phyloP scores from a whole-genome alignment of 2,797 vertebrate species.

The Characodon lateralis region DNA sequence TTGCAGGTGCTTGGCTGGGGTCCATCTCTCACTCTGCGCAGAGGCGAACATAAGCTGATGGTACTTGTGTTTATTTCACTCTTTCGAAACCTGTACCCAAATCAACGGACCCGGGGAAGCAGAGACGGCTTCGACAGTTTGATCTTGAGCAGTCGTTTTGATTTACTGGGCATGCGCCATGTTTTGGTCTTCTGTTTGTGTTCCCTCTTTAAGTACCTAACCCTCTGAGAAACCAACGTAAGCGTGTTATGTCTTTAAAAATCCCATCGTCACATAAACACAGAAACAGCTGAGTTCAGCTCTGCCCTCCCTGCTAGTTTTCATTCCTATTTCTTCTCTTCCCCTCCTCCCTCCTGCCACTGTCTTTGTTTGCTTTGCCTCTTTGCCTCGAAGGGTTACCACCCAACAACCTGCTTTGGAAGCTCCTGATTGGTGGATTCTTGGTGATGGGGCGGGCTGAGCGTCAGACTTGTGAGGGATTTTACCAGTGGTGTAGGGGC shows the following conservation, averaged over 20 bases:
- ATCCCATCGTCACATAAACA: conserved; percentile 26
- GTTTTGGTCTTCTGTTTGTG: background rate
- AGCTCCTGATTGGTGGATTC: conserved; percentile 71
- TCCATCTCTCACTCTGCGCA: too few species aligned
- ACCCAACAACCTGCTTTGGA: conserved; percentile 67
- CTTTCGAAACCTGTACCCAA: too few species aligned
- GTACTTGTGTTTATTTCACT: too few species aligned
- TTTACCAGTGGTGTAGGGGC: conserved; percentile 65
- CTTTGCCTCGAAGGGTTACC: conserved; percentile 68
- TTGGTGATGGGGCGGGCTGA: conserved; percentile 53
- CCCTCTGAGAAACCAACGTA: background rate
- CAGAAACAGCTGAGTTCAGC: conserved; percentile 63
- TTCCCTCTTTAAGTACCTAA: background rate
- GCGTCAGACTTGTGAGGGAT: conserved; percentile 53
- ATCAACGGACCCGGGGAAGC: too few species aligned
- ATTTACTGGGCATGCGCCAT: background rate
- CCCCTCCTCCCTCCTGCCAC: conserved; percentile 41
- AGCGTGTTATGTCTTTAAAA: conserved; percentile 35
- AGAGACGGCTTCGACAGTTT: too few species aligned
- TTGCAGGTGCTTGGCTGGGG: too few species aligned
- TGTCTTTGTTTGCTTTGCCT: conserved; percentile 76
- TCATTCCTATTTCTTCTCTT: conserved; percentile 34
- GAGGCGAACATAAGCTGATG: too few species aligned
- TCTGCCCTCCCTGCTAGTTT: conserved; percentile 44
- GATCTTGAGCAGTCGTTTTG: background rate